phyloP scores from a whole-genome alignment of 1,140 invertebrate genomes.

The Drosophila serrata region DNA sequence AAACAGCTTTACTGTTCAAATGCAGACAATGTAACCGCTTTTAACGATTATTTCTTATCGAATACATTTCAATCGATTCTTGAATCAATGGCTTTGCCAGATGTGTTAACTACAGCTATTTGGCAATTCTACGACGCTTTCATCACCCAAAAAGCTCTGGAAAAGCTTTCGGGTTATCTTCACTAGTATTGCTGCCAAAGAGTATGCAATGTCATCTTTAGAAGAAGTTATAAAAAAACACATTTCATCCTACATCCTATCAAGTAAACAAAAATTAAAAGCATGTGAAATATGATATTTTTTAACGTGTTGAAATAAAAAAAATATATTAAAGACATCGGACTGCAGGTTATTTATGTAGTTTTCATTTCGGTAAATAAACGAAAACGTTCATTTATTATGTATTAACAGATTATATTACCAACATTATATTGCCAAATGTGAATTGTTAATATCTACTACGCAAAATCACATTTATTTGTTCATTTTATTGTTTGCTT shows the following conservation, averaged over 20 bases:
- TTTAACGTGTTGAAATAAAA: not conserved
- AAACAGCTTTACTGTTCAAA: too few relatives aligned
- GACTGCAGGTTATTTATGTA: not conserved
- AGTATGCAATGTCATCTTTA: conserved; percentile 29
- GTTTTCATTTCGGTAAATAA: not conserved
- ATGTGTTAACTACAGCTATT: not conserved
- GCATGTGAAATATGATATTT: not conserved
- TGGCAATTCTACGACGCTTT: not conserved
- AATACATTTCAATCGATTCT: not conserved
- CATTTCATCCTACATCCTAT: not conserved
- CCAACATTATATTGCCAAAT: too few relatives aligned
- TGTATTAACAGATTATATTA: not conserved
- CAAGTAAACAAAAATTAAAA: not conserved
- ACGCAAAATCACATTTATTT: not conserved
- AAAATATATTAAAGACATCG: not conserved
- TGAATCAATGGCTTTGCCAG: not conserved
- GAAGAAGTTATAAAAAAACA: not conserved
- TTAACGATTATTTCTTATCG: too few relatives aligned
- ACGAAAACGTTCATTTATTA: not conserved
- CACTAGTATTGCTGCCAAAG: not conserved
- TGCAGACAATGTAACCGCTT: too few relatives aligned
- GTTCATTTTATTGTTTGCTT: not conserved
- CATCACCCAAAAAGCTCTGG: not conserved
- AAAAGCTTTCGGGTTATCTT: not conserved
- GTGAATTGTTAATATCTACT: not conserved